Evolutionary conservation across 35 echinoderm and acorn worm genomes (phyloP).

Genomic region (Lytechinus variegatus): DNA sequence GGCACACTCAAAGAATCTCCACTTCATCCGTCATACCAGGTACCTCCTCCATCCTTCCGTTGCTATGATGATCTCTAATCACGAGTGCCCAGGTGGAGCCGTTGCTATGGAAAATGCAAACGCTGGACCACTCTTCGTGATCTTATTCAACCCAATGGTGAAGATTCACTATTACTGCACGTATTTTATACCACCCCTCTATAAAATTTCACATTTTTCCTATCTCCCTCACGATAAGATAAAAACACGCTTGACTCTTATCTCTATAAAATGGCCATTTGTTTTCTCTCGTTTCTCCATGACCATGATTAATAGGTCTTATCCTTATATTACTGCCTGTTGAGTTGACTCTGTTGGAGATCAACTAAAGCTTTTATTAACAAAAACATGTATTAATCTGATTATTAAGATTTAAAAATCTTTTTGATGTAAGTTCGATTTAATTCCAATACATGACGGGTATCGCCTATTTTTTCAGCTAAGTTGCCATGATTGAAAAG

Average conservation of each 20-base stretch:
- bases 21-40: conserved; percentile 23
- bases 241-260: not conserved
- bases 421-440: not conserved
- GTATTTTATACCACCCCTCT: not conserved
- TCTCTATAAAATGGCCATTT: not conserved
- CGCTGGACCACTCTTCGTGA: not conserved
- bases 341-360: too few species aligned
- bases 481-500: not conserved
- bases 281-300: not conserved
- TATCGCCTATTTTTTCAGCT: not conserved
- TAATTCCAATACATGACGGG: not conserved
- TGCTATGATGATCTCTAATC: conserved; percentile 12
- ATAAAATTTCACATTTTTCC: not conserved
- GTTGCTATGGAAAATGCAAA: not conserved
- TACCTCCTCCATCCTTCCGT: conserved; percentile 9
- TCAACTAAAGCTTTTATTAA: too few species aligned
- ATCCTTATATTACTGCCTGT: too few species aligned
- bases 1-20: not conserved
- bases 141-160: not conserved
- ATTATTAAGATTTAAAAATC: too few species aligned
- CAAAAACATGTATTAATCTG: too few species aligned
- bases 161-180: not conserved
- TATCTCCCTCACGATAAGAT: not conserved
- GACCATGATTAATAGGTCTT: too few species aligned
- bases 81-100: not conserved